A percentile compares a stretch with the other conserved stretches of the same genome.
Conservation (phyloP, 2,888 invertebrate genomes). For the Scaptodrosophila latifasciaeformis region DNA sequence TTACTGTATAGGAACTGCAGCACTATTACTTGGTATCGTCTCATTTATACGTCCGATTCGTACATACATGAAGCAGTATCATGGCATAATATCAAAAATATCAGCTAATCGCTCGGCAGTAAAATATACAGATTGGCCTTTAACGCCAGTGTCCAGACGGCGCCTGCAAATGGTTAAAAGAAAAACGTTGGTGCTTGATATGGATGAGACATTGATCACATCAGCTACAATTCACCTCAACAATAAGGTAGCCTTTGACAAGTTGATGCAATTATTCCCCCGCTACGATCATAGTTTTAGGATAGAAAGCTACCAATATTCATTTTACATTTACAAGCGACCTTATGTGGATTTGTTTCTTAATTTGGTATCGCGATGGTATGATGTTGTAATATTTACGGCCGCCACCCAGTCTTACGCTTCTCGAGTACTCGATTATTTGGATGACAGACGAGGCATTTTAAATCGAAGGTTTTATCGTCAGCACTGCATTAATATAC, state of each 20-base stretch:
- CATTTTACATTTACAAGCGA: not conserved
- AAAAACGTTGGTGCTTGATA: constrained; percentile 42
- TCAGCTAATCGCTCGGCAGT: not conserved
- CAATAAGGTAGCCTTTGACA: not conserved
- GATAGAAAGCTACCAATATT: no score
- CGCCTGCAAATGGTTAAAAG: constrained; percentile 25
- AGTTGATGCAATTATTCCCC: no score
- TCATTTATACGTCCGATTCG: no score
- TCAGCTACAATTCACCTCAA: no score
- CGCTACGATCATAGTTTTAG: no score
- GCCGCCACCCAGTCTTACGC: not conserved
- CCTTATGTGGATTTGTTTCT: not conserved
- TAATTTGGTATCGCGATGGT: not conserved
- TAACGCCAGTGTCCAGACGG: constrained; percentile 18
- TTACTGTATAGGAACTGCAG: no score
- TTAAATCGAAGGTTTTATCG: not conserved
- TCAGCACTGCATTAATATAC: not conserved
- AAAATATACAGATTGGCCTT: not conserved
- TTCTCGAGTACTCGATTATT: not conserved
- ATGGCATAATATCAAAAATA: no score
- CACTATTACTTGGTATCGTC: no score
- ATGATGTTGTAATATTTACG: not conserved
- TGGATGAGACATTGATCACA: constrained; percentile 41
- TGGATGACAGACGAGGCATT: not conserved
- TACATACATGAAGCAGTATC: no score